phyloP scores from a whole-genome alignment of 2,888 invertebrate genomes.

The Sthenelais limicola region DNA sequence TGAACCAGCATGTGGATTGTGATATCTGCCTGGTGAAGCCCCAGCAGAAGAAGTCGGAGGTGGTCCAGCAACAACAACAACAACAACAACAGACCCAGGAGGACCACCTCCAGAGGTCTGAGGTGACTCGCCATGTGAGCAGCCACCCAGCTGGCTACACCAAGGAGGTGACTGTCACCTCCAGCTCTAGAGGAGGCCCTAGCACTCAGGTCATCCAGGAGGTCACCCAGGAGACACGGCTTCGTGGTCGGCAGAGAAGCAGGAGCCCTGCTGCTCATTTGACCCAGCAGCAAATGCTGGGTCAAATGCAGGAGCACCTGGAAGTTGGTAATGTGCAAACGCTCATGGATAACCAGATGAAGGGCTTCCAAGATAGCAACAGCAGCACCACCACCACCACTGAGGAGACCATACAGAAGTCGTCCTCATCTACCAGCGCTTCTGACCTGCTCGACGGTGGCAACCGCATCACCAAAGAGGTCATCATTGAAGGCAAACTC shows the following conservation, averaged over 20 bases:
- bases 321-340: neutral
- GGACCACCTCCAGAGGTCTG: slow-evolving; percentile 11
- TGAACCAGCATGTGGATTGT: slow-evolving; percentile 34
- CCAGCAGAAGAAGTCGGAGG: neutral
- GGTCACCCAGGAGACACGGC: slow-evolving; percentile 10
- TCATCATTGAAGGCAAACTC: neutral
- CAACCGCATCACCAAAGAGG: slow-evolving; percentile 23
- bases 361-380: no score
- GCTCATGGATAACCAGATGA: neutral
- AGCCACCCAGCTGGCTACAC: neutral
- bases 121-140: slow-evolving; percentile 18
- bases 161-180: slow-evolving; percentile 14
- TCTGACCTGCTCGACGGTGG: neutral
- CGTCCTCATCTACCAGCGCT: no score
- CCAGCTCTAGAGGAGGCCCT: slow-evolving; percentile 2
- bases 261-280: neutral
- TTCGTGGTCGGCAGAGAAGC: neutral
- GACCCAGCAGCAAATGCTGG: slow-evolving; percentile 30
- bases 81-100: neutral
- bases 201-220: neutral
- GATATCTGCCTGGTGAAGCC: slow-evolving; percentile 34
- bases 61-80: slow-evolving; percentile 1
- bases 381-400: neutral
- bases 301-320: slow-evolving; percentile 11
- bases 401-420: slow-evolving; percentile 9